Conservation (phyloP, 1,140 invertebrate species). For the Ladona fulva region DNA sequence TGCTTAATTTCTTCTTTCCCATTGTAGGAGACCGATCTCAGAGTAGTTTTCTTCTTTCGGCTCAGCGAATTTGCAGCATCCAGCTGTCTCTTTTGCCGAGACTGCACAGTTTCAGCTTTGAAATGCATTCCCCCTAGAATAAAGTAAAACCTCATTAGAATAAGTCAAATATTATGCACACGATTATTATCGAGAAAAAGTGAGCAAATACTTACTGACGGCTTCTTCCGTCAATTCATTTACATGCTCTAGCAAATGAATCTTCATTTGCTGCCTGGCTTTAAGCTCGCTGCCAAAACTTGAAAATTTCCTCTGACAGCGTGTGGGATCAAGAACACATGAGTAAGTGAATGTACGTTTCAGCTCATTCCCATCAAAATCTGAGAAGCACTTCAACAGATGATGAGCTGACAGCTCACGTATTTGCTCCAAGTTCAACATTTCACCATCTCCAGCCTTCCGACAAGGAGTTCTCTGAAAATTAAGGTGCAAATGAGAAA, state of each 20-base stretch:
- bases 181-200: slow-evolving; percentile 12
- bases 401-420: slow-evolving; percentile 42
- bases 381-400: slow-evolving; percentile 47
- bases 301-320: slow-evolving; percentile 41
- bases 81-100: background rate
- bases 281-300: slow-evolving; percentile 50
- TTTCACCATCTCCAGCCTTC: background rate
- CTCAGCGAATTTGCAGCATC: background rate
- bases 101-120: slow-evolving; percentile 6
- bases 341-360: slow-evolving; percentile 46
- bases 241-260: slow-evolving; percentile 42
- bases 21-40: background rate
- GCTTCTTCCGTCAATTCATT: slow-evolving; percentile 33
- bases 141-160: background rate
- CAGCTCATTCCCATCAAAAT: slow-evolving; percentile 46
- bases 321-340: slow-evolving; percentile 39
- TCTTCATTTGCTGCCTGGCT: slow-evolving; percentile 44
- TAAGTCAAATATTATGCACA: background rate
- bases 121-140: slow-evolving; percentile 9
- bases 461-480: background rate
- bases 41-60: background rate
- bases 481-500: background rate
- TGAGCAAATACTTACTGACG: slow-evolving; percentile 31
- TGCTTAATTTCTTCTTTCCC: background rate
- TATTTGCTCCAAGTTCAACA: slow-evolving; percentile 40